These are phyloP conservation scores for Tylochromis polylepis DNA, from an alignment of 2,113 vertebrate species.

Conservation along the genomic window DNA sequence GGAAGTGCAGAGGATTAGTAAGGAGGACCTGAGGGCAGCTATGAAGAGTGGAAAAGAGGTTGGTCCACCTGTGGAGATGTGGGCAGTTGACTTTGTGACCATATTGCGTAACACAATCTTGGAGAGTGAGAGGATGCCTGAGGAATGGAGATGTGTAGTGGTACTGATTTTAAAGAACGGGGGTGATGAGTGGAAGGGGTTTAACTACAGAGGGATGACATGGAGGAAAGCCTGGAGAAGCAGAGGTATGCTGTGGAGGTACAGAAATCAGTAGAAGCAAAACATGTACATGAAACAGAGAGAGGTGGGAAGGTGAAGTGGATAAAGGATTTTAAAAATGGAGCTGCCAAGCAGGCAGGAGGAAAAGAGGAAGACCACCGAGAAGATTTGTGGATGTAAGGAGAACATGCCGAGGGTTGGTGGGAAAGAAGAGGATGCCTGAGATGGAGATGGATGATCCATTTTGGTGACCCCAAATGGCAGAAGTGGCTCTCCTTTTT, in stretches of 20 bases:
- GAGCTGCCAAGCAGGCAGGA: neutral
- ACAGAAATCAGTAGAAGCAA: neutral
- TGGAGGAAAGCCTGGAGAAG: neutral
- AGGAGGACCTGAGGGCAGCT: rapidly evolving
- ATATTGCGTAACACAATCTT: neutral
- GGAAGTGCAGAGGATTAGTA: neutral
- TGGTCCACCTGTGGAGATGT: neutral
- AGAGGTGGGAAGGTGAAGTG: neutral
- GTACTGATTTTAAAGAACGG: neutral
- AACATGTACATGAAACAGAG: neutral
- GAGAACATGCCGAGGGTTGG: neutral
- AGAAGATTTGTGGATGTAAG: neutral
- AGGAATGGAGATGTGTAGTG: neutral
- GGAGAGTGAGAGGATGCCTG: neutral
- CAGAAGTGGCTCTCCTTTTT: neutral
- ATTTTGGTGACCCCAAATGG: neutral
- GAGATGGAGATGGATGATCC: neutral
- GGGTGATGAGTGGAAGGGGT: neutral
- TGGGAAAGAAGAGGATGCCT: neutral
- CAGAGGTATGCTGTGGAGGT: neutral
- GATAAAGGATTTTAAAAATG: neutral
- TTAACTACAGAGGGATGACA: neutral
- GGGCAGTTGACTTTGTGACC: neutral
- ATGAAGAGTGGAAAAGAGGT: neutral
- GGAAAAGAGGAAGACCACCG: neutral